phyloP scores from a whole-genome alignment of 2,888 invertebrate genomes.

The Heteromyza rotundicornis region DNA sequence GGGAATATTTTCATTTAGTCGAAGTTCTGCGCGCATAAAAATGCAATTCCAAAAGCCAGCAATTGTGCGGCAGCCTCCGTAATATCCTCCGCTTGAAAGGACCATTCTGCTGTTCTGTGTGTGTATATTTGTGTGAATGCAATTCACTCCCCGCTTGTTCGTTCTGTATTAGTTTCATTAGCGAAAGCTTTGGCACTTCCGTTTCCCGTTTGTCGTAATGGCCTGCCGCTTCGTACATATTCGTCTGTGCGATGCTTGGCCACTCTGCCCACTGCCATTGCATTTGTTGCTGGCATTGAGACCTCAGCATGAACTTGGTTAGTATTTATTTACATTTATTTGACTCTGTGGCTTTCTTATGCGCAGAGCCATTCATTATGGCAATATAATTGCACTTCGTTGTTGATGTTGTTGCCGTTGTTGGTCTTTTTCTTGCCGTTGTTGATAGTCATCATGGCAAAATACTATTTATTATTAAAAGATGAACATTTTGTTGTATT shows the following conservation, averaged over 20 bases:
- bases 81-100: not conserved
- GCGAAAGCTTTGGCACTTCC: not conserved
- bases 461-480: too few relatives aligned
- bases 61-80: not conserved
- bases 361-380: not conserved
- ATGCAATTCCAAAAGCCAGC: not conserved
- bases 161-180: not conserved
- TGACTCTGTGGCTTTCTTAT: not conserved
- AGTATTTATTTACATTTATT: not conserved
- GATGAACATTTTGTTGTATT: too few relatives aligned
- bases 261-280: not conserved
- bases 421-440: not conserved
- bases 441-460: not conserved
- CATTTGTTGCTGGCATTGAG: not conserved
- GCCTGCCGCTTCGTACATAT: not conserved
- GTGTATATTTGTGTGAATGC: not conserved
- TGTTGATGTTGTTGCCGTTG: not conserved
- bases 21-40: not conserved
- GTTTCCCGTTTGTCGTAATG: not conserved
- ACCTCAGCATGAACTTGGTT: not conserved
- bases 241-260: not conserved
- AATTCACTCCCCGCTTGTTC: not conserved
- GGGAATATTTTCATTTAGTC: not conserved
- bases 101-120: not conserved
- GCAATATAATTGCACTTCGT: not conserved